Percentiles rank a stretch among this genome's conserved stretches.
phyloP scores from a whole-genome alignment of 2,888 invertebrate species.

The Drosophila peninsularis region DNA sequence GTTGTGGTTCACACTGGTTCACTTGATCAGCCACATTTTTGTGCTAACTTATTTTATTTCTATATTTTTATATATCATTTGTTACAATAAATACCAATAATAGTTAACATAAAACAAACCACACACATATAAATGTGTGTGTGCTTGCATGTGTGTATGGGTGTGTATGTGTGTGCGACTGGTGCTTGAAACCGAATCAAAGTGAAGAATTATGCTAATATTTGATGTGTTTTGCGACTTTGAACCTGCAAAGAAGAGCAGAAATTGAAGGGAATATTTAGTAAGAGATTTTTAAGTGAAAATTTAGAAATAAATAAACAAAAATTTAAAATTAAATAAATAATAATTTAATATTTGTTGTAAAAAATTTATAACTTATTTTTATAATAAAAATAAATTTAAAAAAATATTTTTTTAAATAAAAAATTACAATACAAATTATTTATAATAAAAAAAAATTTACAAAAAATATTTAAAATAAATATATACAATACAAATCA shows the following conservation, averaged over 20 bases:
- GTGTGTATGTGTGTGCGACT: slow-evolving; percentile 33
- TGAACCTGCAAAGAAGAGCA: slow-evolving; percentile 64
- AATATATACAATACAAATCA: no score
- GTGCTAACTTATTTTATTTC: not conserved
- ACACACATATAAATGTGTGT: slow-evolving; percentile 18
- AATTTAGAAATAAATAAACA: not conserved
- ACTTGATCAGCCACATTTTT: slow-evolving; percentile 60
- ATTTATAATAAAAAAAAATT: not conserved
- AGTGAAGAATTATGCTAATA: slow-evolving; percentile 72
- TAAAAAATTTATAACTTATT: not conserved
- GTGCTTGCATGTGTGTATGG: slow-evolving; percentile 18
- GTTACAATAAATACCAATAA: slow-evolving; percentile 73
- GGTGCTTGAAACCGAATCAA: slow-evolving; percentile 45
- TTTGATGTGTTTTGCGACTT: slow-evolving; percentile 80
- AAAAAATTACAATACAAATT: not conserved
- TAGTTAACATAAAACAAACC: slow-evolving; percentile 78
- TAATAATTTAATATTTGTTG: not conserved
- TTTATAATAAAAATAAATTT: not conserved
- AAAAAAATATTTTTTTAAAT: not conserved
- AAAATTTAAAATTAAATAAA: not conserved
- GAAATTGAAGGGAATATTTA: not conserved
- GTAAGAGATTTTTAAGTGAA: not conserved
- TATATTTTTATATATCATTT: slow-evolving; percentile 19
- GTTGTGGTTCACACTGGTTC: slow-evolving; percentile 18
- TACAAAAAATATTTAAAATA: no score